Evolutionary conservation across 2,888 invertebrate species (phyloP).

Genomic region (Dusona sp.): DNA sequence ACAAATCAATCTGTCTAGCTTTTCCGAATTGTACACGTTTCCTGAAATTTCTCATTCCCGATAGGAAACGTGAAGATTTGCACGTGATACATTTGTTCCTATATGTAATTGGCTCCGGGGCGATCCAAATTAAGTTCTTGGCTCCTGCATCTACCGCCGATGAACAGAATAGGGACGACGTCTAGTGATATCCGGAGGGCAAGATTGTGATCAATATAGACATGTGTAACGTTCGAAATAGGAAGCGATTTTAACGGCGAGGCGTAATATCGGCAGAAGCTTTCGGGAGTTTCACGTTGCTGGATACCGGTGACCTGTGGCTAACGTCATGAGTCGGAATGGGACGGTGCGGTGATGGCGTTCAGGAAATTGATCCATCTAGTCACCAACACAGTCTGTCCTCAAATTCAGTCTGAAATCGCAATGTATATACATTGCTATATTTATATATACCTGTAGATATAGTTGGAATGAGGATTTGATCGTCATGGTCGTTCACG

Average conservation of each 20-base stretch:
- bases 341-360: constrained; percentile 47
- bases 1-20: background rate
- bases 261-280: constrained; percentile 61
- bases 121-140: constrained; percentile 57
- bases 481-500: constrained; percentile 47
- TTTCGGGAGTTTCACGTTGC: constrained; percentile 65
- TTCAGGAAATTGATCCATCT: constrained; percentile 78
- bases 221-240: constrained; percentile 49
- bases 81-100: constrained; percentile 10
- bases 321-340: constrained; percentile 71
- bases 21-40: background rate
- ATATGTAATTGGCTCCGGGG: background rate
- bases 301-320: constrained; percentile 73
- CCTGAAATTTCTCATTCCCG: background rate
- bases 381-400: constrained; percentile 54
- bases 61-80: background rate
- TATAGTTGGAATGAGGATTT: constrained; percentile 34
- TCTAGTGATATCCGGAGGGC: constrained; percentile 56
- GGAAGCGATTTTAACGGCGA: constrained; percentile 73
- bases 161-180: constrained; percentile 22
- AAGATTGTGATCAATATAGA: constrained; percentile 41
- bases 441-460: background rate
- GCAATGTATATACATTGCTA: constrained; percentile 15
- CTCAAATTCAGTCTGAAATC: constrained; percentile 43
- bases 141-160: constrained; percentile 4